A percentile compares a stretch with the other conserved stretches of the same genome.
These are phyloP conservation scores for Turdus rufiventris DNA, from an alignment of 2,113 vertebrate genomes.

Conservation along the genomic window DNA sequence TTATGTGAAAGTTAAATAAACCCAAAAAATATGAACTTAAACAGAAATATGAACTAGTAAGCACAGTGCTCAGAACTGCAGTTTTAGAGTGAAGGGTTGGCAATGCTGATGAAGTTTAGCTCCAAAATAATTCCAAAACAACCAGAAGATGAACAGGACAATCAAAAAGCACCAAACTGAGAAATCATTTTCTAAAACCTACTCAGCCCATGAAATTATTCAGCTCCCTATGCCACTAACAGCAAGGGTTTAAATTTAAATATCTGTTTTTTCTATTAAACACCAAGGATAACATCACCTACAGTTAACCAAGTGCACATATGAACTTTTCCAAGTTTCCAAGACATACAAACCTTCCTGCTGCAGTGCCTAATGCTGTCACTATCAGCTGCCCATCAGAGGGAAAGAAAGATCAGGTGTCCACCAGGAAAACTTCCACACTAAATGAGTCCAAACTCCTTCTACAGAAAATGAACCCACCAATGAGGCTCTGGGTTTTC, in stretches of 20 bases:
- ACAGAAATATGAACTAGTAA: background rate
- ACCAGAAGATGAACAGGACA: background rate
- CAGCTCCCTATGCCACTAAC: background rate
- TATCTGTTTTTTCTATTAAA: background rate
- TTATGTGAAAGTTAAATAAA: background rate
- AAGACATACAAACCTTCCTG: background rate
- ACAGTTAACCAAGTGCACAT: background rate
- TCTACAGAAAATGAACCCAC: background rate
- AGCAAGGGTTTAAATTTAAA: background rate
- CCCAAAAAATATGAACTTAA: background rate
- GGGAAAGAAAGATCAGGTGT: background rate
- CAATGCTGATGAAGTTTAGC: background rate
- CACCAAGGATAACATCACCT: background rate
- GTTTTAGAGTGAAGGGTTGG: background rate
- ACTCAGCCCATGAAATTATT: background rate
- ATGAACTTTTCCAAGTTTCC: background rate
- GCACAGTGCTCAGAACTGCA: background rate
- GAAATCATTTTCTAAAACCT: background rate
- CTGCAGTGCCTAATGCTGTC: background rate
- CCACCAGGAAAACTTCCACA: background rate
- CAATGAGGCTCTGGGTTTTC: fast-evolving
- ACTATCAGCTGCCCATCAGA: background rate
- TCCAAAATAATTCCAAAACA: background rate
- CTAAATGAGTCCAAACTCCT: background rate
- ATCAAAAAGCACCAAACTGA: background rate